phyloP scores from a whole-genome alignment of 2,797 vertebrate genomes.

The Lycodopsis pacificus region DNA sequence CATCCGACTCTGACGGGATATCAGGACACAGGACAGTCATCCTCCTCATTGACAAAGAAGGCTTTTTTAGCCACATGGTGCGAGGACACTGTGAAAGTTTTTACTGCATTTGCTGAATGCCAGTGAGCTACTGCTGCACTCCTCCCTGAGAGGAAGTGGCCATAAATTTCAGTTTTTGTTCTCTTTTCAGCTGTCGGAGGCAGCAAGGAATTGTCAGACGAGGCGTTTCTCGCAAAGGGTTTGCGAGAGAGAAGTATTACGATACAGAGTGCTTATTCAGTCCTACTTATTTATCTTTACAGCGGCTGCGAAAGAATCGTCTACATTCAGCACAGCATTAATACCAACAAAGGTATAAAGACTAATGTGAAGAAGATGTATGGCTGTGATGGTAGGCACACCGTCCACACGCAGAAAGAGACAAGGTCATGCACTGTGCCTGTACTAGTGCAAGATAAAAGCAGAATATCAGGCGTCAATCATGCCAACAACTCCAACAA shows the following conservation, averaged over 20 bases:
- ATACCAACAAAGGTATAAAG: slow-evolving; percentile 26
- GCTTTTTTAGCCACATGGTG: slow-evolving; percentile 16
- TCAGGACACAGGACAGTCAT: slow-evolving; percentile 21
- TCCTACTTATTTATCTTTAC: slow-evolving; percentile 50
- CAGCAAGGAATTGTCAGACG: slow-evolving; percentile 42
- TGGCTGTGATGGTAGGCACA: slow-evolving; percentile 19
- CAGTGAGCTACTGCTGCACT: slow-evolving; percentile 37
- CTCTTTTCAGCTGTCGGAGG: slow-evolving; percentile 46
- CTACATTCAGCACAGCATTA: slow-evolving; percentile 40
- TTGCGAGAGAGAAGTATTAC: slow-evolving; percentile 51
- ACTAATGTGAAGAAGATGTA: slow-evolving; percentile 13
- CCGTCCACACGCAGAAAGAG: slow-evolving; percentile 21
- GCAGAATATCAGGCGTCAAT: slow-evolving; percentile 26
- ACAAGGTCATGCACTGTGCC: slow-evolving; percentile 29
- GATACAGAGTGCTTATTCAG: slow-evolving; percentile 57
- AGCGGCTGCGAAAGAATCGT: slow-evolving; percentile 20
- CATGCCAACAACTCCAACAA: neutral
- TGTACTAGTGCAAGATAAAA: slow-evolving; percentile 33
- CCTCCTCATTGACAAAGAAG: slow-evolving; percentile 23
- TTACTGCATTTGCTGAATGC: slow-evolving; percentile 45
- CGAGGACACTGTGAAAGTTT: slow-evolving; percentile 16
- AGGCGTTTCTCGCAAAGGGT: slow-evolving; percentile 43
- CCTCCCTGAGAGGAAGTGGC: slow-evolving; percentile 25
- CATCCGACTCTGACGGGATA: slow-evolving; percentile 27
- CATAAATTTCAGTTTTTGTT: slow-evolving; percentile 60